Conservation (phyloP, 2,113 vertebrate species). For the Cyanoramphus novaezelandiae region DNA sequence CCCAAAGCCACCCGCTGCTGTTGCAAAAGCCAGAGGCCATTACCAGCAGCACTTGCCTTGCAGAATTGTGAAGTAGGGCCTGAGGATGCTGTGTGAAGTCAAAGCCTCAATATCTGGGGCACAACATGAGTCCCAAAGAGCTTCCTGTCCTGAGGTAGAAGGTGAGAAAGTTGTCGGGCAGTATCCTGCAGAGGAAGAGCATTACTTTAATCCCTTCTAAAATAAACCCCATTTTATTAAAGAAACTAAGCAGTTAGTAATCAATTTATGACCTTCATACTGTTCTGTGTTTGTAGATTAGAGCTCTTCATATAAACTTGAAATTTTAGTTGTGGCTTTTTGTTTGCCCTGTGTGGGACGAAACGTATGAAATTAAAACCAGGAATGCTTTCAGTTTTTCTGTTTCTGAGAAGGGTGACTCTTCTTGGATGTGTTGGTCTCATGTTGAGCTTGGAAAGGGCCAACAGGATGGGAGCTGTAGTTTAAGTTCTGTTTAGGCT, state of each 20-base stretch:
- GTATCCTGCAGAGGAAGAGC: rapidly evolving
- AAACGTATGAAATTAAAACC: background rate
- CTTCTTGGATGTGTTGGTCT: background rate
- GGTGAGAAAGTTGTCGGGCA: background rate
- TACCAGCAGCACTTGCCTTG: background rate
- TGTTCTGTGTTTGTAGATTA: background rate
- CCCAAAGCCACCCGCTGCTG: background rate
- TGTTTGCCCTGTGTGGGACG: background rate
- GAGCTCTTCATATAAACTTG: background rate
- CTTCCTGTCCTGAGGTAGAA: background rate
- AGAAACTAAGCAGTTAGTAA: background rate
- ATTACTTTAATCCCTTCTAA: background rate
- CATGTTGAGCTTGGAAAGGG: background rate
- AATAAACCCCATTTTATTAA: background rate
- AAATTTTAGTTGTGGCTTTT: background rate
- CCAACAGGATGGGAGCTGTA: background rate
- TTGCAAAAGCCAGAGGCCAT: background rate
- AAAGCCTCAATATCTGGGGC: background rate
- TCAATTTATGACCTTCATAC: background rate
- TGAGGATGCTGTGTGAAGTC: background rate
- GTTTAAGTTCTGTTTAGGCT: conserved; percentile 18
- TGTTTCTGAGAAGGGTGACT: background rate
- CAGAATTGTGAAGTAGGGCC: background rate
- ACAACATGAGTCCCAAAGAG: rapidly evolving
- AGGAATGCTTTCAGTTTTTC: background rate